Base-by-base conservation (phyloP, 2,113 vertebrate genomes). In the Nyctereutes procyonoides region DNA sequence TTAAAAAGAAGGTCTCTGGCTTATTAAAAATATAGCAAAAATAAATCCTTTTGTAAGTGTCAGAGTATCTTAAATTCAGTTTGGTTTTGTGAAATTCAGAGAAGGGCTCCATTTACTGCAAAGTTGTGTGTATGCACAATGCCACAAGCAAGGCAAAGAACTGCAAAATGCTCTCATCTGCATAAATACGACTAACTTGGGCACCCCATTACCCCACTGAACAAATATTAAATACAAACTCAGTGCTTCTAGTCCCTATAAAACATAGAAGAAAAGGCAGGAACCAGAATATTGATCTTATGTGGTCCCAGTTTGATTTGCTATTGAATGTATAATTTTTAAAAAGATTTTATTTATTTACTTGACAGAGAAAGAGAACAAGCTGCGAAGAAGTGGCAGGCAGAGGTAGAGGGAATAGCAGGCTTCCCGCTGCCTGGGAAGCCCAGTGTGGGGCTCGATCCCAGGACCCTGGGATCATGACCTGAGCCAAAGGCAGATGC, bases 11-110 rank as follows among this genome's bases (percentile, higher is more conserved):
- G 0, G 1, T 5, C 3, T 94, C 86, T 83, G 32, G 15, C 28
- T 98, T 95, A 56, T 76, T 73, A 9, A 89, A 97, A 69, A 51
- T 1, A n/a, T 35, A 91, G 95, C 67, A 83, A 56, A 92, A 97
- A 86, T 79, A 62, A 94, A 91, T 60, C 8, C 26, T 74, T 24
- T 92, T 94, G 71, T 97, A 93, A 95, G 38, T 74, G 90, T 53
- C 2, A 20, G 58, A 86, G 71, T 67, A 96, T 71, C 69, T 98
- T 91, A 77, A 65, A 84, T 85, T 92, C 63, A 73, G 13, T 65
- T 76, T 97, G 63, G 15, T 43, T 51, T 90, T 93, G 51, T 85
- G 38, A 71, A 48, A 71, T 96, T 77, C 84, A 83, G 32, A 95
- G 53, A 93, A 43, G 22, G 32, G 1, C 15, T 79, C 32, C 32